These are phyloP conservation scores for Corydoras sp. DNA, from an alignment of 2,113 vertebrate genomes.

Conservation along the genomic window DNA sequence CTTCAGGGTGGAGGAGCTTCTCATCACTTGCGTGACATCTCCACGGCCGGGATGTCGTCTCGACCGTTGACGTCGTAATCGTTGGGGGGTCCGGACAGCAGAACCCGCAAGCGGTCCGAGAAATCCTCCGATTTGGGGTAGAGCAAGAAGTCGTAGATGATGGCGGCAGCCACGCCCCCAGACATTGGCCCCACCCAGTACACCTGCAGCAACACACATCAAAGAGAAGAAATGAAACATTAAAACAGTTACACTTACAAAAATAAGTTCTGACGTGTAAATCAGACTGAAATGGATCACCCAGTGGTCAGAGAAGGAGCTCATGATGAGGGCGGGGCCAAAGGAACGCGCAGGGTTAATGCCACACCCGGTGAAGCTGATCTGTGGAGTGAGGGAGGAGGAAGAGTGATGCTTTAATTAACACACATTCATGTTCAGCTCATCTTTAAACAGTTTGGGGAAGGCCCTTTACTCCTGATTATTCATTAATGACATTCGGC, in stretches of 20 bases:
- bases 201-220: conserved; percentile 52
- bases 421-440: too few relatives aligned
- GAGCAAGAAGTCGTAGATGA: conserved; percentile 91
- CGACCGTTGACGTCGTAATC: conserved; percentile 70
- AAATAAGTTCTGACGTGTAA: too few relatives aligned
- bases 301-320: conserved; percentile 86
- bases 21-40: conserved; percentile 66
- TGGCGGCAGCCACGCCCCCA: conserved; percentile 64
- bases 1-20: conserved; percentile 32
- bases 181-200: conserved; percentile 76
- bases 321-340: conserved; percentile 78
- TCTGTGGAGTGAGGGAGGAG: conserved; percentile 62
- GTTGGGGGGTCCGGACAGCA: conserved; percentile 82
- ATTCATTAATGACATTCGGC: neutral
- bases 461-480: neutral
- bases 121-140: conserved; percentile 78
- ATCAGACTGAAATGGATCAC: conserved; percentile 52
- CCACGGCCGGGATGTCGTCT: conserved; percentile 55
- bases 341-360: conserved; percentile 96
- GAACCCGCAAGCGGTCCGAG: conserved; percentile 81
- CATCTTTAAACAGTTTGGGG: neutral
- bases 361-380: conserved; percentile 94
- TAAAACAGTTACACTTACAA: conserved; percentile 37
- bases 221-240: neutral
- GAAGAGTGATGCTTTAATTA: neutral